Evolutionary conservation across 2,888 invertebrate genomes (phyloP).

Genomic region (Vesta saturnalis): DNA sequence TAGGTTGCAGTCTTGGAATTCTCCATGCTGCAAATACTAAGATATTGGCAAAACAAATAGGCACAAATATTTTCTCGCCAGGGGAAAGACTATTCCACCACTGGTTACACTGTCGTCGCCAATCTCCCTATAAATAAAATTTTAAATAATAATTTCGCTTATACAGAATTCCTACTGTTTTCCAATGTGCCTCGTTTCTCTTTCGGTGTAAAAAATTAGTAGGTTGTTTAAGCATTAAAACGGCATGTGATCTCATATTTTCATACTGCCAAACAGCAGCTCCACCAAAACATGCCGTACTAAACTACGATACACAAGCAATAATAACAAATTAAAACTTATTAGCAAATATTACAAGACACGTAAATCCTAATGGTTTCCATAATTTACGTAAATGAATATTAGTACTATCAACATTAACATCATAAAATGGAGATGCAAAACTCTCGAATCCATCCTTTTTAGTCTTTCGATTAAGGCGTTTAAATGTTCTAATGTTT

Average conservation of each 20-base stretch:
- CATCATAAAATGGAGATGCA: slow-evolving; percentile 61
- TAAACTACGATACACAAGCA: slow-evolving; percentile 53
- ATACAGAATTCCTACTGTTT: slow-evolving; percentile 17
- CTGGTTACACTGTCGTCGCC: slow-evolving; percentile 60
- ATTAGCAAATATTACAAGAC: slow-evolving; percentile 64
- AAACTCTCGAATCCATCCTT: slow-evolving; percentile 50
- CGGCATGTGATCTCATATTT: slow-evolving; percentile 67
- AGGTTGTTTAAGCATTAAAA: slow-evolving; percentile 65
- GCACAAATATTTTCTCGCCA: slow-evolving; percentile 81
- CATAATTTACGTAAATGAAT: slow-evolving; percentile 63
- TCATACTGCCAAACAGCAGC: slow-evolving; percentile 93
- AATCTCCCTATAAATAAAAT: slow-evolving; percentile 51
- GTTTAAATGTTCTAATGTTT: slow-evolving; percentile 42
- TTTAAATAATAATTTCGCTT: neutral
- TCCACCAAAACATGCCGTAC: slow-evolving; percentile 73
- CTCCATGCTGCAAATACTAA: slow-evolving; percentile 87
- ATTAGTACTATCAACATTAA: slow-evolving; percentile 62
- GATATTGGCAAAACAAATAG: slow-evolving; percentile 81
- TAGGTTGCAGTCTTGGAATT: slow-evolving; percentile 73
- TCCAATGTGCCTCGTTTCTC: slow-evolving; percentile 14
- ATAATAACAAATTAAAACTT: slow-evolving; percentile 11
- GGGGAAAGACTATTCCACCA: slow-evolving; percentile 80
- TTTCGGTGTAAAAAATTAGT: slow-evolving; percentile 21
- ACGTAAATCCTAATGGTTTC: slow-evolving; percentile 73
- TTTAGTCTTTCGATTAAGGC: slow-evolving; percentile 43